Evolutionary conservation across 2,888 invertebrate genomes (phyloP), one percentile per base, ranked within the genome.

Genomic region (Willowsia nigromaculata): DNA sequence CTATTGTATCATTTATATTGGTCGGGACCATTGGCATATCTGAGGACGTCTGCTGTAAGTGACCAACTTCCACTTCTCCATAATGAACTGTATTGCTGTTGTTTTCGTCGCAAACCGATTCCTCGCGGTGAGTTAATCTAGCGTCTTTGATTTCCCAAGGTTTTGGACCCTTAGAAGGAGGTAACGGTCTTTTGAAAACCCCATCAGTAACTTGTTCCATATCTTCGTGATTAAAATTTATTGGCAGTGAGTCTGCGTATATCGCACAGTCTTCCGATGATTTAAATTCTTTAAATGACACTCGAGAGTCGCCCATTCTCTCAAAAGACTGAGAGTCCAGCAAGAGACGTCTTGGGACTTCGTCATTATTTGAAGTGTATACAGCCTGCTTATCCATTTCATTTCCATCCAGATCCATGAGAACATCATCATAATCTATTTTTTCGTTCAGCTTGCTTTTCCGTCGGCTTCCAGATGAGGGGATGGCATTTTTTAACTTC

Each of bases 361-460:
- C 85, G 15, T 85, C 85, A 50, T 22, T 37, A n/a, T 47, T 82
- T 27, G 40, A 40, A 59, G 56, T 37, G 56, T 65, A 85, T 0
- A 53, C 53, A 25, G 33, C 30, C 13, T 85, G 81, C 22, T 85
- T 81, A 9, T 89, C 80, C 27, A 83, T 30, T n/a, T 85, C 84
- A 81, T 85, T 85, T 0, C 74, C 59, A 59, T 85, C 84, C 37
- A 89, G 11, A 74, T 89, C 89, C 89, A 89, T 89, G 18, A 80
- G 30, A 71, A 89, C 80, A 30, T 91, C 91, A 43, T 91, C 91
- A 43, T 90, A 90, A 40, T 90, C 90, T 9, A 90, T 56, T 33
- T 91, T 91, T 71, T 91, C 91, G 83, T 91, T 91, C 59, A 91
- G 37, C 83, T 90, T 90, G 53, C 91, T 91, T 22, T 91, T 91